Evolutionary conservation across 1,140 invertebrate genomes (phyloP).

Genomic region (Halesus radiatus): DNA sequence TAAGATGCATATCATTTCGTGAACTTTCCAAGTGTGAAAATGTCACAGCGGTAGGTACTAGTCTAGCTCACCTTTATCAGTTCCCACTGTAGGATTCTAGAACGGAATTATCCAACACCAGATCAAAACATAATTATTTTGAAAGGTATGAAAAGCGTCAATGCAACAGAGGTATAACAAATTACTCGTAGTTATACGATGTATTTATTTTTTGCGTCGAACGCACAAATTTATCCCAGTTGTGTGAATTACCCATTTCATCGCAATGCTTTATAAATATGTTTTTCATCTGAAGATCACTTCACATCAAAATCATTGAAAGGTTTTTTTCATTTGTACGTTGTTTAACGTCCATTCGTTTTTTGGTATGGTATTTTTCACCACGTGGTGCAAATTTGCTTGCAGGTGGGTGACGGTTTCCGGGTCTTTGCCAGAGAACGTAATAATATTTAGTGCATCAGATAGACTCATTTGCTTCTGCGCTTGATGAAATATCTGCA

Average conservation of each 20-base stretch:
- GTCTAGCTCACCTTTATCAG: not conserved
- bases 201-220: not conserved
- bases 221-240: not conserved
- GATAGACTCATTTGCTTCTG: constrained; percentile 31
- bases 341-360: no score
- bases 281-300: no score
- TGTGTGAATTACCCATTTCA: constrained; percentile 5
- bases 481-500: not conserved
- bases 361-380: not conserved
- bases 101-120: not conserved
- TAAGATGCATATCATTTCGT: not conserved
- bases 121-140: no score
- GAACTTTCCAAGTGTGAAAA: constrained; percentile 26
- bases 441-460: constrained; percentile 30
- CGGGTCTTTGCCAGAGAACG: not conserved
- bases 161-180: no score
- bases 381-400: not conserved
- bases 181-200: no score
- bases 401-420: constrained; percentile 5
- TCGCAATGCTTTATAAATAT: not conserved
- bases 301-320: no score
- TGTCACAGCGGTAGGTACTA: constrained; percentile 17
- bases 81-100: not conserved
- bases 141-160: no score
- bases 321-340: no score